A percentile compares a stretch with the other conserved stretches of the same genome.
Evolutionary conservation across 2,113 vertebrate genomes (phyloP).

Genomic region (Epinephelus moara): DNA sequence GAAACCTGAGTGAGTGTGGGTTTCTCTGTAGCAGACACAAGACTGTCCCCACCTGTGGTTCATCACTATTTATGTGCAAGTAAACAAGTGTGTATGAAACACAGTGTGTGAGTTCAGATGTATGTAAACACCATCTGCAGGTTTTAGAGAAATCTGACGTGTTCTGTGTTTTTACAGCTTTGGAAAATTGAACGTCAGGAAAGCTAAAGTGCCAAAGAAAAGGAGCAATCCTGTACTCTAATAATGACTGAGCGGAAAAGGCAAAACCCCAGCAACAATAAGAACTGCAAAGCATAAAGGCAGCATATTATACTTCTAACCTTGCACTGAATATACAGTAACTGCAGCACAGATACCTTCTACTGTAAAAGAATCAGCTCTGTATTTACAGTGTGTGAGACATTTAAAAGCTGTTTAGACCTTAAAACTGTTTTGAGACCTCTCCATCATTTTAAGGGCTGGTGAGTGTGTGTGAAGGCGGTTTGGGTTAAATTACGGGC

Average conservation of each 20-base stretch:
- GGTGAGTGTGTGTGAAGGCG: conserved; percentile 1
- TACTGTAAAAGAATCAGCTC: neutral
- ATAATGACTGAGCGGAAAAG: conserved; percentile 1
- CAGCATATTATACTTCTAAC: neutral
- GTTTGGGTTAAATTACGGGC: conserved; percentile 55
- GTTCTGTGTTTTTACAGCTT: conserved; percentile 20
- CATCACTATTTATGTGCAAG: conserved; percentile 44
- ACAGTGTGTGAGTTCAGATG: neutral
- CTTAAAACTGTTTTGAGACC: conserved; percentile 25
- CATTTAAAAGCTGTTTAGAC: conserved; percentile 23
- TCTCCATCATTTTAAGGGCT: conserved; percentile 25
- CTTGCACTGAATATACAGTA: neutral
- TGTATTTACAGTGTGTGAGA: neutral
- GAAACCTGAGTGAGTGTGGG: neutral
- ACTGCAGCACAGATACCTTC: neutral
- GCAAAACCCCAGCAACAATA: neutral
- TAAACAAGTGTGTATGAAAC: neutral
- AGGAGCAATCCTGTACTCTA: neutral
- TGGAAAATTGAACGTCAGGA: neutral
- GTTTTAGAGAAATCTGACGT: neutral
- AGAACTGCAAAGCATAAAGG: neutral
- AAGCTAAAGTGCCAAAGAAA: neutral
- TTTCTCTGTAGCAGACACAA: conserved; percentile 13
- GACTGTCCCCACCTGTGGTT: conserved; percentile 55
- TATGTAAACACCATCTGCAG: conserved; percentile 6